A percentile compares a stretch with the other conserved stretches of the same genome.
Evolutionary conservation across 2,797 vertebrate species (phyloP).

Genomic region (Siniperca undulata): DNA sequence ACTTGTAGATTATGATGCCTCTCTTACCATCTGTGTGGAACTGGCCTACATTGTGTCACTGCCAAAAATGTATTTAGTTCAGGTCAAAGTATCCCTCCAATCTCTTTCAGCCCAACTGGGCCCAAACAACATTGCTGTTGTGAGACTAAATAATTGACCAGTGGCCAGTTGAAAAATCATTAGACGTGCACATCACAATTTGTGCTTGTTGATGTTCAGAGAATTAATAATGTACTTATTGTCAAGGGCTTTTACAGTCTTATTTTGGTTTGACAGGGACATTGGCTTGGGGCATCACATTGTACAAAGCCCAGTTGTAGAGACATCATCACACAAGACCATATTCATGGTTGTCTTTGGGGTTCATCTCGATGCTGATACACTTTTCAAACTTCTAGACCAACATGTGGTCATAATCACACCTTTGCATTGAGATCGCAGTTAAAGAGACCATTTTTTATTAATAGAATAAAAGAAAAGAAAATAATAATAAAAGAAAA

Average conservation of each 20-base stretch:
- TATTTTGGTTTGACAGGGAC: not conserved
- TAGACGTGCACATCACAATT: slow-evolving; percentile 18
- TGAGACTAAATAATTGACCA: slow-evolving; percentile 34
- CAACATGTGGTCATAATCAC: not conserved
- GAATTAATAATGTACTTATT: slow-evolving; percentile 30
- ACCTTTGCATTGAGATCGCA: not conserved
- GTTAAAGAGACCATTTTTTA: not conserved
- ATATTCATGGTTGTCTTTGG: not conserved
- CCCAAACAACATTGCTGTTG: slow-evolving; percentile 65
- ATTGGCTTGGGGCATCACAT: not conserved
- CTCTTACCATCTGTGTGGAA: slow-evolving; percentile 51
- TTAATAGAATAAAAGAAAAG: no score
- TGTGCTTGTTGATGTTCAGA: slow-evolving; percentile 31
- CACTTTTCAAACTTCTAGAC: not conserved
- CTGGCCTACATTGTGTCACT: slow-evolving; percentile 67
- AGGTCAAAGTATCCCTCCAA: slow-evolving; percentile 57
- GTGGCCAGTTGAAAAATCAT: slow-evolving; percentile 19
- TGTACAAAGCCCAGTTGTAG: not conserved
- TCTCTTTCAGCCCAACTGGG: slow-evolving; percentile 64
- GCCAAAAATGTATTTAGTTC: slow-evolving; percentile 72
- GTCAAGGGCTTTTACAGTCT: not conserved
- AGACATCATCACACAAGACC: no score
- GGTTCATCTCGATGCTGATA: not conserved
- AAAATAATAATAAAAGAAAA: not conserved
- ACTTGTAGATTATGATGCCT: slow-evolving; percentile 54